Base-by-base conservation (phyloP, 2,888 invertebrate genomes). In the Thymelicus acteon region DNA sequence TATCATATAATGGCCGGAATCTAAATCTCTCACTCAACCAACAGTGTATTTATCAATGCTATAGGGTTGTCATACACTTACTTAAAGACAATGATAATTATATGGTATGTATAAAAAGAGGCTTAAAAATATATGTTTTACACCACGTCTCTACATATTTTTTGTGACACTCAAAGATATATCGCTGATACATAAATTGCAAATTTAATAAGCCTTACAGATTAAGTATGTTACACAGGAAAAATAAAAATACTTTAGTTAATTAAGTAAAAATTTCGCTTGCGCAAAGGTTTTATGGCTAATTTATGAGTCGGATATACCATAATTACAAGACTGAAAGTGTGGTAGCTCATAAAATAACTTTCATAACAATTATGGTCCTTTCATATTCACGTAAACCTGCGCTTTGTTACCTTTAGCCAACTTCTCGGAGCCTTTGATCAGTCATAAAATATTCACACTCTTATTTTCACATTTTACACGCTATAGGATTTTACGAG, bases 401-500 rank as follows among this genome's bases (percentile, higher is more conserved):
- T 68, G 63, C 13, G 64, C 80, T 84, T 80, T 80, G 85, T 81
- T 83, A 81, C 76, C 73, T 74, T 75, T 75, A 77, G 76, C 77
- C 78, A 2, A 24, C 82, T 84, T 83, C 79, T 78, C 78, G 76
- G 82, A 81, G 77, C 77, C 80, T 84, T 82, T 84, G 83, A 82
- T 85, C 80, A 83, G 81, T 85, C 85, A 89, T 90, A 88, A 19
- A 90, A 91, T 89, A 90, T 90, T 86, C 85, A 86, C 82, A 62
- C 75, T 81, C 91, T 91, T 75, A 80, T 91, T 91, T 91, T 92
- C 89, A 82, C 88, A 78, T 79, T 75, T 79, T 80, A 80, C 84
- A 86, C 83, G 82, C 82, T 69, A 85, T 85, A 86, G 86, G 72
- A 72, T 72, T 72, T 72, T 74, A 71, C 72, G 69, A 52, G 54